Conservation (phyloP, 2,113 vertebrate genomes). For the Aptenodytes forsteri region DNA sequence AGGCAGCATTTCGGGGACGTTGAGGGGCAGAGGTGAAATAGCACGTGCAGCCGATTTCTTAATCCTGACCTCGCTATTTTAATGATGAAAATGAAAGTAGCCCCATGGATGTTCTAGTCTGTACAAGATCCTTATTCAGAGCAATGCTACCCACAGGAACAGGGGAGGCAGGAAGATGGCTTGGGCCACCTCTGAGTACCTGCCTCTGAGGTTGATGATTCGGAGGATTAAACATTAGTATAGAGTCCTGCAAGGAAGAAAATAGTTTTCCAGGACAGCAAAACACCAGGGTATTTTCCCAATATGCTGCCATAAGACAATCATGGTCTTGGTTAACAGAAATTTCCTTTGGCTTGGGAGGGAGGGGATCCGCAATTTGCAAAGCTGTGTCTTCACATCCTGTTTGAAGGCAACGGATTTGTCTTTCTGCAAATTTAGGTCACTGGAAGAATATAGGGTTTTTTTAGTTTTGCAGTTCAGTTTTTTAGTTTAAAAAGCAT, state of each 20-base stretch:
- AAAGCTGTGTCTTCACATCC: background rate
- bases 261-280: background rate
- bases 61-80: background rate
- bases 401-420: background rate
- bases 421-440: background rate
- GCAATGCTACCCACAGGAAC: background rate
- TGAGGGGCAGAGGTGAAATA: background rate
- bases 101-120: background rate
- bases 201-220: background rate
- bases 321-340: background rate
- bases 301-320: background rate
- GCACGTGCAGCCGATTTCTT: background rate
- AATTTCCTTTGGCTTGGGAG: background rate
- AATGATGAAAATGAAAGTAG: background rate
- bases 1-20: background rate
- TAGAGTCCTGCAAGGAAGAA: background rate
- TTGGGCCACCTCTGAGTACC: background rate
- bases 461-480: background rate
- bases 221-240: background rate
- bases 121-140: background rate
- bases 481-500: background rate
- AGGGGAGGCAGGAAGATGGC: background rate
- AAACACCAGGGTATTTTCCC: background rate
- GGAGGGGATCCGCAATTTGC: background rate
- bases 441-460: background rate